Evolutionary conservation across 1,140 invertebrate species (phyloP), one percentile per base, ranked within the genome.

Genomic region (Drosophila miranda): DNA sequence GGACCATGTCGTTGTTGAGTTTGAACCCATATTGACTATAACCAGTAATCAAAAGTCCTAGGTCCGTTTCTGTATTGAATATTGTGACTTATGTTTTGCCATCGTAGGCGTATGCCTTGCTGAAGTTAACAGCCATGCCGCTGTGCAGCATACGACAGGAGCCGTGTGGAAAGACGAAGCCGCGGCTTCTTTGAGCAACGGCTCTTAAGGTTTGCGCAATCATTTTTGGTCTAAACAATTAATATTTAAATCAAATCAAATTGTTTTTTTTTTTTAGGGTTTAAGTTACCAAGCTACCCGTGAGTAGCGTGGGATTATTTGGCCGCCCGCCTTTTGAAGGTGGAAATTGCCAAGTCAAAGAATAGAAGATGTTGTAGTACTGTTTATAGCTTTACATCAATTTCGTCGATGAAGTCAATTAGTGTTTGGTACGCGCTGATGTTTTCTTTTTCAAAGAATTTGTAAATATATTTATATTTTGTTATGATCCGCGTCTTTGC

Each of bases 21-120:
- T 93, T 91, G 89, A 99, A 98, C 2, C 98, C 98, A 78, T 92
- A 86, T 53, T 93, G 91, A 64, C 93, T 93, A 76, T 93, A 94
- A 0, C 92, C 91, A 71, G 95, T 93, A 26, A 96, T 93, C 93
- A 96, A 94, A 2, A 96, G 82, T 0, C 94, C 94, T 45, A 93
- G 75, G 34, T 93, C 92, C 21, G 90, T 73, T 70, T 96, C 94
- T 73, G 93, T 93, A 80, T 96, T 96, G 13, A 97, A 89, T 58
- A 96, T 93, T 1, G 93, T 92, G 0, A 96, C 92, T 43, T 94
- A 94, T 1, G 95, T 96, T 92, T 95, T 96, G 1, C 95, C 95
- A 79, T 95, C 94, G 14, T 93, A 93, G 53, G 96, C 95, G 78
- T 96, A 96, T 2, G 92, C 87, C 11, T 77, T 79, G 51, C 78